These are phyloP conservation scores for Crioceris asparagi DNA, from an alignment of 2,888 invertebrate genomes.

Conservation along the genomic window DNA sequence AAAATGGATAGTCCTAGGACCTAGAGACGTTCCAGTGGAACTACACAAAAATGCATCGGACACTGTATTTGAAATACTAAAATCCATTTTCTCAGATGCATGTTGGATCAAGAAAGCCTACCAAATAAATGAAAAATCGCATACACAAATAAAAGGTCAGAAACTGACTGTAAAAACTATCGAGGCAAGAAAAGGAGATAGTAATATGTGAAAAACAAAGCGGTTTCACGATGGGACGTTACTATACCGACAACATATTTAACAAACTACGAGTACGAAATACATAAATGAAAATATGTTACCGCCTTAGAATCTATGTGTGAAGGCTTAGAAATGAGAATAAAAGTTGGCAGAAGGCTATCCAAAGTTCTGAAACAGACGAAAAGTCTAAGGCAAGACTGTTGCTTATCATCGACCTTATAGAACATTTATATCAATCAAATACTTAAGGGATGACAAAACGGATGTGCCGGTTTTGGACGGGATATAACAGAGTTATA, in stretches of 20 bases:
- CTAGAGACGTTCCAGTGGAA: background rate
- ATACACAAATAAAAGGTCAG: background rate
- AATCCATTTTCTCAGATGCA: background rate
- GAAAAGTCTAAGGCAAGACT: background rate
- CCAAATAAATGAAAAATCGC: background rate
- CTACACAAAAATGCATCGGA: background rate
- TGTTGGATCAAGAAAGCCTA: background rate
- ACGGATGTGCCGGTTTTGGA: too few species aligned
- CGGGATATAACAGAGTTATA: too few species aligned
- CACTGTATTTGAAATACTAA: background rate
- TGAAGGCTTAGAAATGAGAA: background rate
- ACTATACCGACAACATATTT: too few species aligned
- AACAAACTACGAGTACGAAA: too few species aligned
- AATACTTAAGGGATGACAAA: too few species aligned
- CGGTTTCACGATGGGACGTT: too few species aligned
- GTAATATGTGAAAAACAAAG: too few species aligned
- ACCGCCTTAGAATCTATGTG: background rate
- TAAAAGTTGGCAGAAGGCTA: background rate
- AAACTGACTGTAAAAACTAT: background rate
- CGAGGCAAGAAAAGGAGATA: too few species aligned
- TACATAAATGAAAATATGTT: too few species aligned
- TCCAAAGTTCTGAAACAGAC: background rate
- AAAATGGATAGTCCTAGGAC: too few species aligned
- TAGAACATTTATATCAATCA: background rate
- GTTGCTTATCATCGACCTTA: background rate